Evolutionary conservation across 2,797 vertebrate species (phyloP).

Genomic region (Dryobates pubescens): DNA sequence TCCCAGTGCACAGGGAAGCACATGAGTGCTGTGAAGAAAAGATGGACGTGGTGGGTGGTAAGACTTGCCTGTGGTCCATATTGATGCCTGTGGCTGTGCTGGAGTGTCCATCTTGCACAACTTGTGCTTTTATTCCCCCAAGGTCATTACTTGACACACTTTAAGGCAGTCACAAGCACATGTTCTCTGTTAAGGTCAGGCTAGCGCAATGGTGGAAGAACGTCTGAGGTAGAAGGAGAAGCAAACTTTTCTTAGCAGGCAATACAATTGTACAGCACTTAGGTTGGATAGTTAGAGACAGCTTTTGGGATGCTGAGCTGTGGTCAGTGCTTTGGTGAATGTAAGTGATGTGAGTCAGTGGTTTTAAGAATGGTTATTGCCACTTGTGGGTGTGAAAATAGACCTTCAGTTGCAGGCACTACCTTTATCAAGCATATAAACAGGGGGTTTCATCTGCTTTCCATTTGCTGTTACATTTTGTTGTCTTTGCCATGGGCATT

Average conservation of each 20-base stretch:
- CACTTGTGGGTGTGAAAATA: neutral
- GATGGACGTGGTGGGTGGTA: neutral
- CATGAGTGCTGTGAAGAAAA: neutral
- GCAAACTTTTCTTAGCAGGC: neutral
- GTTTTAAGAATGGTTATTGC: neutral
- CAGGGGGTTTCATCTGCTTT: slow-evolving; percentile 71
- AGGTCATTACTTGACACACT: neutral
- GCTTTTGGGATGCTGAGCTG: neutral
- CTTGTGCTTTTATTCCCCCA: neutral
- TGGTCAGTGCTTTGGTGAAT: neutral
- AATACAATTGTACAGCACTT: neutral
- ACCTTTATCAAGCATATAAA: slow-evolving; percentile 57
- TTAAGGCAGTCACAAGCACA: neutral
- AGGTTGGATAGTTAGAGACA: neutral
- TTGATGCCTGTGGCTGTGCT: neutral
- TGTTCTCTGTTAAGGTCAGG: neutral
- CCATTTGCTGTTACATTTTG: slow-evolving; percentile 77
- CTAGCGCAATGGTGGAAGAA: neutral
- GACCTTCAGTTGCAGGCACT: fast-evolving
- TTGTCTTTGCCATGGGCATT: slow-evolving; percentile 80
- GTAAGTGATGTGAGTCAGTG: neutral
- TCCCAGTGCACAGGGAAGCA: neutral
- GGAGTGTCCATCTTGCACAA: neutral
- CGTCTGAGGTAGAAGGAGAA: neutral
- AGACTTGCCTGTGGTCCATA: neutral